Evolutionary conservation across 2,113 vertebrate genomes (phyloP).

Genomic region (Podarcis cretensis): DNA sequence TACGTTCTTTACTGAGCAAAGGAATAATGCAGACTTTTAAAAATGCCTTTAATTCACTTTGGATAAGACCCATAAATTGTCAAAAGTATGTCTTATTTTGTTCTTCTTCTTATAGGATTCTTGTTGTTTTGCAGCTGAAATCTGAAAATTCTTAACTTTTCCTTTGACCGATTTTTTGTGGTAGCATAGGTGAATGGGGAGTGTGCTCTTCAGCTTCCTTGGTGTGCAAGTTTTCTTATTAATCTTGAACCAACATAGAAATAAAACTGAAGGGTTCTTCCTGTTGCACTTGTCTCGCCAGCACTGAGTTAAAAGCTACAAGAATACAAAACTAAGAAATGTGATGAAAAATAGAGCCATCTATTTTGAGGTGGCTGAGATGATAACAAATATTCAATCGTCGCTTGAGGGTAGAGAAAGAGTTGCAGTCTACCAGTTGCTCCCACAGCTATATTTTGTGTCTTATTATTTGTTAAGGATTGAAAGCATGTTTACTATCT

Average conservation of each 20-base stretch:
- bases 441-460: neutral
- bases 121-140: neutral
- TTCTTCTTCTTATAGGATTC: neutral
- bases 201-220: neutral
- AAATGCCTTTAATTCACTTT: neutral
- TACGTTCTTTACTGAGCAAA: neutral
- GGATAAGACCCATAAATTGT: neutral
- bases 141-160: constrained; percentile 10
- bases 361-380: neutral
- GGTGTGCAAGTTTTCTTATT: neutral
- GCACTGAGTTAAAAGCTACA: neutral
- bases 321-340: constrained; percentile 2
- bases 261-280: neutral
- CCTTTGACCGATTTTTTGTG: neutral
- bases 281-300: neutral
- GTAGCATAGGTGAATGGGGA: neutral
- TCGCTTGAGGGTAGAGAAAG: neutral
- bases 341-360: neutral
- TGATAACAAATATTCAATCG: neutral
- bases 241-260: neutral
- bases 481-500: neutral
- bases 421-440: neutral
- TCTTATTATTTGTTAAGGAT: neutral
- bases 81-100: neutral
- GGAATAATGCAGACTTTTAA: neutral